These are phyloP conservation scores for Aphelocoma californica DNA, from an alignment of 2,797 vertebrate genomes.

Conservation along the genomic window DNA sequence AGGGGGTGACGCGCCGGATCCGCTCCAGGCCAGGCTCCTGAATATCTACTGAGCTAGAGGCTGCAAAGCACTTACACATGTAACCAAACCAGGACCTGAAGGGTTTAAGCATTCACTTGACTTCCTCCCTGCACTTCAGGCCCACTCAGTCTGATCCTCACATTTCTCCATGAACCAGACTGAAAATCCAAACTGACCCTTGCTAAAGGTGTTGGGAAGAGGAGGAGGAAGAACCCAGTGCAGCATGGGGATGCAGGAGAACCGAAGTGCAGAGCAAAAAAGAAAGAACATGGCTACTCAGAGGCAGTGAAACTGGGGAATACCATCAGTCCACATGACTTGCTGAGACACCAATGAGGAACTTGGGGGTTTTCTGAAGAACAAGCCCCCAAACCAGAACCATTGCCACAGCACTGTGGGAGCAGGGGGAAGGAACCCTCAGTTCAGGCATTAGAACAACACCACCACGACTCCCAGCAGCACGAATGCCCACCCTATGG, in stretches of 20 bases:
- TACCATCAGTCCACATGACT: neutral
- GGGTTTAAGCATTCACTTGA: neutral
- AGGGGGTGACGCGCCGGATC: fast-evolving
- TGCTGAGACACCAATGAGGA: neutral
- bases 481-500: fast-evolving
- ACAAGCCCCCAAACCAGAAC: neutral
- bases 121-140: neutral
- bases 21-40: neutral
- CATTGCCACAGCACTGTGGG: fast-evolving
- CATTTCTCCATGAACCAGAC: neutral
- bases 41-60: neutral
- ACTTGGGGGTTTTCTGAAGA: neutral
- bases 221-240: neutral
- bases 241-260: neutral
- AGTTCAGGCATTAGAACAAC: fast-evolving
- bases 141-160: neutral
- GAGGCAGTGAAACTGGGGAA: neutral
- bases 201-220: neutral
- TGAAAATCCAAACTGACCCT: neutral
- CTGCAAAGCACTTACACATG: neutral
- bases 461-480: fast-evolving
- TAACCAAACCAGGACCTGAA: neutral
- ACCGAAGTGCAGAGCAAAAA: neutral
- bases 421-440: neutral
- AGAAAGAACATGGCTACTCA: neutral